A percentile compares a stretch with the other conserved stretches of the same genome.
Conservation (phyloP, 2,888 invertebrate genomes). For the Dendrolimus houi region DNA sequence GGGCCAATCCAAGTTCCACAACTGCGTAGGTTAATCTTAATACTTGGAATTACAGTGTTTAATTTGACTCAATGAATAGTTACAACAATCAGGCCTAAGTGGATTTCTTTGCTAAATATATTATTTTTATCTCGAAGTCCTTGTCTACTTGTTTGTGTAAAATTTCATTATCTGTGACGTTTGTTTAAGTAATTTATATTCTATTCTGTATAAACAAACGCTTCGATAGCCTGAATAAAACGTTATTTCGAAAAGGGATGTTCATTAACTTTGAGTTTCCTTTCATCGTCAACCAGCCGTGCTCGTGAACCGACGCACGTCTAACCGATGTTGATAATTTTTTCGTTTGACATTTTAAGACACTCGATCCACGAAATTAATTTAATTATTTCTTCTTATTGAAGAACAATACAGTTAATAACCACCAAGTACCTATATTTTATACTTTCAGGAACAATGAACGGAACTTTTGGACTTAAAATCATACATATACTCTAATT, state of each 20-base stretch:
- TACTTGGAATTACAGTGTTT: too few relatives aligned
- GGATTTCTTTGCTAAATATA: neutral
- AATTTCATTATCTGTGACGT: constrained; percentile 9
- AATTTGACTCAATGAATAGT: too few relatives aligned
- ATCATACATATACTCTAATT: too few relatives aligned
- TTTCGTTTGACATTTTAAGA: constrained; percentile 23
- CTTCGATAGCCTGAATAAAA: constrained; percentile 16
- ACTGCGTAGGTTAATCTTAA: too few relatives aligned
- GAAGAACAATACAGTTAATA: too few relatives aligned
- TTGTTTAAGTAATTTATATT: constrained; percentile 20
- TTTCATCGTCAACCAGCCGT: constrained; percentile 26
- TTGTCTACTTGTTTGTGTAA: constrained; percentile 3
- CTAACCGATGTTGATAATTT: constrained; percentile 14
- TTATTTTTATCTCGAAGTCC: neutral
- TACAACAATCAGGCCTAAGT: too few relatives aligned
- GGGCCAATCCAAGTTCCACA: too few relatives aligned
- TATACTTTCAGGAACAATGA: too few relatives aligned
- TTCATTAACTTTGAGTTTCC: constrained; percentile 31
- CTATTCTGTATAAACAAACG: constrained; percentile 14
- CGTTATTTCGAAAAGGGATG: constrained; percentile 24
- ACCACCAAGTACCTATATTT: too few relatives aligned
- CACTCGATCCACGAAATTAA: neutral
- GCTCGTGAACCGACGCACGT: constrained; percentile 9
- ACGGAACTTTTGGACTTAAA: too few relatives aligned
- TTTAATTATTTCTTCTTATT: too few relatives aligned